These are phyloP conservation scores for Suillia variegata DNA, from an alignment of 2,888 invertebrate species.

Conservation along the genomic window DNA sequence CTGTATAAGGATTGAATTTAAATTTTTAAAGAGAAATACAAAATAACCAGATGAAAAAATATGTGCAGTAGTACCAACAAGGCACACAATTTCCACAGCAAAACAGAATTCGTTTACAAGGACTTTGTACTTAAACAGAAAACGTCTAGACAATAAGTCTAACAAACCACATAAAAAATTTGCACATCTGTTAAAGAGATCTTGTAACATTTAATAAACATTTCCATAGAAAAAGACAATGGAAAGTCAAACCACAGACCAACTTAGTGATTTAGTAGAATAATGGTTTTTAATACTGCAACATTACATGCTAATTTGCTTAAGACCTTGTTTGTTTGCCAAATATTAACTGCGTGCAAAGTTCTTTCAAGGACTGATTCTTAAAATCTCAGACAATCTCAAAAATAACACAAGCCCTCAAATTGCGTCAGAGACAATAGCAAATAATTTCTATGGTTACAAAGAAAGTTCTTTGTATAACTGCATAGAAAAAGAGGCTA, in stretches of 20 bases:
- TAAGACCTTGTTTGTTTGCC: slow-evolving; percentile 13
- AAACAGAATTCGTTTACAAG: too few species aligned
- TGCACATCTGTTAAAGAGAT: slow-evolving; percentile 9
- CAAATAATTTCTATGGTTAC: too few species aligned
- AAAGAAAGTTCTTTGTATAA: not conserved
- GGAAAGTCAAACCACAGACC: not conserved
- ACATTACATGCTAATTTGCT: slow-evolving; percentile 49
- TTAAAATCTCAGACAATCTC: too few species aligned
- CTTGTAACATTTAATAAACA: slow-evolving; percentile 2
- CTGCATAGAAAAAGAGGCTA: slow-evolving; percentile 24
- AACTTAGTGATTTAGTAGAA: not conserved
- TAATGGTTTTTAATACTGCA: slow-evolving; percentile 26
- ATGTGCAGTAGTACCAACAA: too few species aligned
- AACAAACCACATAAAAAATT: not conserved
- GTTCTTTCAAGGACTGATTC: slow-evolving; percentile 7
- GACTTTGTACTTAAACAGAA: too few species aligned
- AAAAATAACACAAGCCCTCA: too few species aligned
- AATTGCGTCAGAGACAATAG: not conserved
- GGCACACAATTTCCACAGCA: too few species aligned
- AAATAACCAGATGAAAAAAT: too few species aligned
- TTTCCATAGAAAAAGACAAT: slow-evolving; percentile 22
- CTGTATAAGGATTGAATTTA: too few species aligned
- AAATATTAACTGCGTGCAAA: slow-evolving; percentile 8
- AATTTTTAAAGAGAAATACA: too few species aligned
- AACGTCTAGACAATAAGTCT: not conserved